phyloP scores from a whole-genome alignment of 2,113 vertebrate species.

The Trichomycterus rosablanca region DNA sequence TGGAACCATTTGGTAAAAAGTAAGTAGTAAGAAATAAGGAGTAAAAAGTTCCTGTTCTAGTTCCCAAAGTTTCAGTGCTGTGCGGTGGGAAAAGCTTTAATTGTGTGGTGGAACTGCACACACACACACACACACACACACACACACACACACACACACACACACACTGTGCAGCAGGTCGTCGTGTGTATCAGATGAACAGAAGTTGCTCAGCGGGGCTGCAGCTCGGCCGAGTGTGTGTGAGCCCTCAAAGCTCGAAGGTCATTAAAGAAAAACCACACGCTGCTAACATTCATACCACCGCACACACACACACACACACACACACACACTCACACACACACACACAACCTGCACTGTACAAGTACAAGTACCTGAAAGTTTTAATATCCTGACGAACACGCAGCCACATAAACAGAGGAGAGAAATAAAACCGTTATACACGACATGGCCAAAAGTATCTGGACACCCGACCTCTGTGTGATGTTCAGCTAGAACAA shows the following conservation, averaged over 20 bases:
- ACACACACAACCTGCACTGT: neutral
- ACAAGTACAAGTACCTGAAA: too few species aligned
- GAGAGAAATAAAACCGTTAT: too few species aligned
- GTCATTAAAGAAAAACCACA: constrained; percentile 39
- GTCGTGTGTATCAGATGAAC: constrained; percentile 36
- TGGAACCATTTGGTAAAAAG: too few species aligned
- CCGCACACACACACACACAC: constrained; percentile 21
- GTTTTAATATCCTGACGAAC: neutral
- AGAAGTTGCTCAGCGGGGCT: constrained; percentile 47
- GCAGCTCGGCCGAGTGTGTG: constrained; percentile 35
- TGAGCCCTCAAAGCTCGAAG: constrained; percentile 39
- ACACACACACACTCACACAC: constrained; percentile 12
- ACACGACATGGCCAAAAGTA: too few species aligned
- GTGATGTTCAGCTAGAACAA: too few species aligned
- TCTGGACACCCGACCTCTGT: too few species aligned
- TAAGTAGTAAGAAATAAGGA: too few species aligned
- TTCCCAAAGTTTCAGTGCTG: too few species aligned
- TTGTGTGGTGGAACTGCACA: neutral
- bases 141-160: constrained; percentile 3
- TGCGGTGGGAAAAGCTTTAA: neutral
- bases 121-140: neutral
- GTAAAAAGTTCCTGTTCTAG: too few species aligned
- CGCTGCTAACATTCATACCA: constrained; percentile 37
- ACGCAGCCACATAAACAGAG: too few species aligned
- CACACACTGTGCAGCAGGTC: constrained; percentile 16